Evolutionary conservation across 2,888 invertebrate species (phyloP).

Genomic region (Metallyticus violacea): DNA sequence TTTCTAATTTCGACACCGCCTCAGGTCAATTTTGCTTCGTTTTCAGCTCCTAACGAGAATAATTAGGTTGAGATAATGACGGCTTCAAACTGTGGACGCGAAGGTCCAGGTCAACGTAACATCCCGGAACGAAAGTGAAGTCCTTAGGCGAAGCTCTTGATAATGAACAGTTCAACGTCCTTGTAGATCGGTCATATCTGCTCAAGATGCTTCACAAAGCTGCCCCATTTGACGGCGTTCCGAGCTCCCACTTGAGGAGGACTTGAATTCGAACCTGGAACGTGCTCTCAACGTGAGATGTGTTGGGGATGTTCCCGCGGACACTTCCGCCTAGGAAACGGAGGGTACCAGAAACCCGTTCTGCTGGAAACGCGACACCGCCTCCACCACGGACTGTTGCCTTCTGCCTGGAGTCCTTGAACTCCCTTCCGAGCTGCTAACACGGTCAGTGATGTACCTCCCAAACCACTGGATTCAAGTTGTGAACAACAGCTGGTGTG

Average conservation of each 20-base stretch:
- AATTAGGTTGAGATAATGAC: not conserved
- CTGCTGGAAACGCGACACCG: not conserved
- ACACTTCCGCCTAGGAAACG: not conserved
- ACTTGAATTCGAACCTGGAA: not conserved
- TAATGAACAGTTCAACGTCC: no score
- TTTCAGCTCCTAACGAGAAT: not conserved
- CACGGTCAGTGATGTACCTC: no score
- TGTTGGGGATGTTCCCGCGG: not conserved
- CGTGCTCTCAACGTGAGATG: not conserved
- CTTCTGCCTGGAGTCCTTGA: not conserved
- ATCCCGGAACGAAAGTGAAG: not conserved
- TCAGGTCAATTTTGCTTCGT: not conserved
- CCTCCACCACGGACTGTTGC: not conserved
- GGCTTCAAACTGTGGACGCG: no score
- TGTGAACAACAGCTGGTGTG: no score
- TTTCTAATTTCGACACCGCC: not conserved
- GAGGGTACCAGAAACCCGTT: not conserved
- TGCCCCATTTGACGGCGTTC: no score
- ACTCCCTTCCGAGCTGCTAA: not conserved
- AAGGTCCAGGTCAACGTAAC: not conserved
- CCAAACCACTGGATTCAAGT: no score
- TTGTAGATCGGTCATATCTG: no score
- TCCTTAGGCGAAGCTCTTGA: no score
- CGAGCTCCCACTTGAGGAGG: no score
- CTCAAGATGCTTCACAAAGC: no score